phyloP scores from a whole-genome alignment of 2,797 vertebrate genomes.

The Sebastes paucispinis region DNA sequence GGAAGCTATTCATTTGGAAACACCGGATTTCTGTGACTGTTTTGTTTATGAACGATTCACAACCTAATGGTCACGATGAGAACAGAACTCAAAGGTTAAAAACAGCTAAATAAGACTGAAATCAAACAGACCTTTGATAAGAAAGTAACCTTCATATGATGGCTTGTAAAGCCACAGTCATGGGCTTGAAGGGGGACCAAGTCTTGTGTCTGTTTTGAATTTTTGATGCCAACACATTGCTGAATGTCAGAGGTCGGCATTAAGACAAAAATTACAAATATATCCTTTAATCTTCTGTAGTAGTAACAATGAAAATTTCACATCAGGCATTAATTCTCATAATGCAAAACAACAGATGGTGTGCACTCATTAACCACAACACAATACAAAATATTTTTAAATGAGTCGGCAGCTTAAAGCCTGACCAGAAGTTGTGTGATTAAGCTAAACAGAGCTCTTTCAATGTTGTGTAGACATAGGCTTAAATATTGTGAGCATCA shows the following conservation, averaged over 20 bases:
- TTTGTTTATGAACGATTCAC: background rate
- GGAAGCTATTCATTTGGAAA: constrained; percentile 39
- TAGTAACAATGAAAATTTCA: constrained; percentile 17
- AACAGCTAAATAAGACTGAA: background rate
- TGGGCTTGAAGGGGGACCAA: background rate
- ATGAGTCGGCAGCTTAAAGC: constrained; percentile 30
- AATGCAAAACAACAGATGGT: constrained; percentile 51
- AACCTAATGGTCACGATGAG: background rate
- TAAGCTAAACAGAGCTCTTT: background rate
- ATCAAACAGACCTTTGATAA: background rate
- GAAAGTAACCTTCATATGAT: background rate
- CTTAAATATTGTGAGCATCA: background rate
- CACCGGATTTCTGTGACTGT: background rate
- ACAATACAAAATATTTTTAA: constrained; percentile 21
- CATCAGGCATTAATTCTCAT: constrained; percentile 9
- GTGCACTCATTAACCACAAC: constrained; percentile 20
- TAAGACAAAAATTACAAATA: constrained; percentile 22
- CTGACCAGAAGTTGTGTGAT: constrained; percentile 18
- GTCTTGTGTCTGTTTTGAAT: background rate
- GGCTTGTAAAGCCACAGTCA: background rate
- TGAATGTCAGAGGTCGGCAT: constrained; percentile 15
- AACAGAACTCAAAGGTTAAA: background rate
- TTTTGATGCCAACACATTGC: constrained; percentile 15
- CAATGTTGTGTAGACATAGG: background rate
- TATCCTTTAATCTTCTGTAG: constrained; percentile 14